A percentile compares a stretch with the other conserved stretches of the same genome.
Evolutionary conservation across 2,113 vertebrate genomes (phyloP).

Genomic region (Natator depressus): DNA sequence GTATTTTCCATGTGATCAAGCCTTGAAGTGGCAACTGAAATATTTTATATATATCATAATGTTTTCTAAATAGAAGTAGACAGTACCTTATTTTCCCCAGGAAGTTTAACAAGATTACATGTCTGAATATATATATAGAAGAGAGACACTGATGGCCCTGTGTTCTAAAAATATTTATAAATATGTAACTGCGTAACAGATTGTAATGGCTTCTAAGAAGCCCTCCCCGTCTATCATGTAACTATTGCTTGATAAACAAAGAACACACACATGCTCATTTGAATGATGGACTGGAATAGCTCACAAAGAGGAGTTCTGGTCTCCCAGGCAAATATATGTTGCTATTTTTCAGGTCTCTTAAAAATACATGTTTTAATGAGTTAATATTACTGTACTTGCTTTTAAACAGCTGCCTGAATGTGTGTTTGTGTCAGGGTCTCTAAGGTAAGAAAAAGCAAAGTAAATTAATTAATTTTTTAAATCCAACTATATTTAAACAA

Average conservation of each 20-base stretch:
- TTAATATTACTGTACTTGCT: slow-evolving; percentile 43
- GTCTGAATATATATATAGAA: background rate
- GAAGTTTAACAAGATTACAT: background rate
- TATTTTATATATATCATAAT: background rate
- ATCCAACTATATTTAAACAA: slow-evolving; percentile 8
- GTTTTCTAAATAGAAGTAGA: background rate
- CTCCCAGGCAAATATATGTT: slow-evolving; percentile 19
- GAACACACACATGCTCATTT: slow-evolving; percentile 10
- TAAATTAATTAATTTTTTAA: background rate
- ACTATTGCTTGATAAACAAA: background rate
- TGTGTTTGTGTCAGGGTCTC: background rate
- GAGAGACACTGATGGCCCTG: background rate
- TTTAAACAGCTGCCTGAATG: slow-evolving; percentile 30
- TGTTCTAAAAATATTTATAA: slow-evolving; percentile 14
- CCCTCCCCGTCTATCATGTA: background rate
- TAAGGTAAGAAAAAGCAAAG: slow-evolving; percentile 18
- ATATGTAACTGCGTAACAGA: slow-evolving; percentile 4
- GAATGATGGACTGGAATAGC: background rate
- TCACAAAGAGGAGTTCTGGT: slow-evolving; percentile 8
- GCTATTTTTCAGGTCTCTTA: slow-evolving; percentile 44
- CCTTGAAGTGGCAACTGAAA: slow-evolving; percentile 7
- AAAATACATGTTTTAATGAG: slow-evolving; percentile 53
- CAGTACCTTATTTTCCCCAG: background rate
- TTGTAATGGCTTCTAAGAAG: slow-evolving; percentile 1
- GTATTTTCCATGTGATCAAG: background rate